Evolutionary conservation across 2,797 vertebrate genomes (phyloP), one percentile per base, ranked within the genome.

Genomic region (Jordanella pulchra): DNA sequence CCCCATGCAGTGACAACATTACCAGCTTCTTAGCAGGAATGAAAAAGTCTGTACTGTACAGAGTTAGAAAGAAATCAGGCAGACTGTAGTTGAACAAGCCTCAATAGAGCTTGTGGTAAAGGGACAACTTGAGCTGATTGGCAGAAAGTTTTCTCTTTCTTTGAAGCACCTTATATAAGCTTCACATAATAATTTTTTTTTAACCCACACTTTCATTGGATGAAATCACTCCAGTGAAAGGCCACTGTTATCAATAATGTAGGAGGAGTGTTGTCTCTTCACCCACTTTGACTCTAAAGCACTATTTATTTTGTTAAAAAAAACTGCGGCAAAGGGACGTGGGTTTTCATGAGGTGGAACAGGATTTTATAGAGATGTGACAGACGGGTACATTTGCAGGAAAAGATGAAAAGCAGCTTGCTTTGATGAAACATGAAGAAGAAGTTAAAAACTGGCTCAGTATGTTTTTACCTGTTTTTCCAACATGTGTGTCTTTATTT

Each of bases 131-230:
- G 10, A 35, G 28, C 64, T 67, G 85, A 85, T 89, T 70, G 82
- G 45, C 74, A 74, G 66, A 25, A 55, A 71, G 75, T 82, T 82
- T 77, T 81, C 4, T 79, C 72, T 70, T 84, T 64, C 53, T 63
- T 72, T 76, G 63, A 51, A 89, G 82, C 72, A 79, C 78, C 84
- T 91, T 91, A 89, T 73, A 69, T 90, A 92, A 91, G 83, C 70
- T 25, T 78, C 72, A 60, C 72, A 58, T 79, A 44, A 76, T 82
- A 81, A 51, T 85, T 85, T 86, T 27, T 80, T 54, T 48, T 67
- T 79, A 89, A 77, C 79, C 86, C 84, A 85, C 83, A 58, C 72
- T 77, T 39, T 50, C n/a, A 69, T 75, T 50, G 25, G 65, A 77
- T 83, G 53, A 71, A 83, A 88, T 81, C 30, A 12, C 39, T 65